These are phyloP conservation scores for Harmothoe impar DNA, from an alignment of 2,888 invertebrate genomes.

Conservation along the genomic window DNA sequence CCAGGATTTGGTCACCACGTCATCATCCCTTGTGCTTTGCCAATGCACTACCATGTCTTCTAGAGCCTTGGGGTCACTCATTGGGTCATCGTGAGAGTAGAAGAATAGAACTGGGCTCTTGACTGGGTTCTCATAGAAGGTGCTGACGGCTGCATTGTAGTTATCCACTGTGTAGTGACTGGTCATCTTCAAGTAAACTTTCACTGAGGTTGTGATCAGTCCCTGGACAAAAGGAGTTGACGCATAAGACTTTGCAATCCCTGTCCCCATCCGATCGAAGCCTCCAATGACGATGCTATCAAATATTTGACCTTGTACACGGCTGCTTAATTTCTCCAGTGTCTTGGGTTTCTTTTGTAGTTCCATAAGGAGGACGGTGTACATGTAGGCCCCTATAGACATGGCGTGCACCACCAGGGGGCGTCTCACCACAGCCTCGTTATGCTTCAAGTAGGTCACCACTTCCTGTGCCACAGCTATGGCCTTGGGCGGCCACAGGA, in stretches of 20 bases:
- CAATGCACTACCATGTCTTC: constrained; percentile 70
- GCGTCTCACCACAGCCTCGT: constrained; percentile 1
- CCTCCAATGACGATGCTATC: constrained; percentile 78
- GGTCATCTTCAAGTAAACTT: constrained; percentile 73
- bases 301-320: constrained; percentile 73
- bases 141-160: constrained; percentile 72
- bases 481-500: constrained; percentile 75
- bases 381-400: constrained; percentile 77
- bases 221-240: constrained; percentile 68
- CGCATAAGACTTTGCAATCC: constrained; percentile 71
- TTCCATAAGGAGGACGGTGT: constrained; percentile 70
- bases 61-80: constrained; percentile 72
- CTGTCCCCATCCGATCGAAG: constrained; percentile 73
- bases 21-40: constrained; percentile 62
- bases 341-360: constrained; percentile 64
- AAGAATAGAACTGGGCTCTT: constrained; percentile 73
- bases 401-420: constrained; percentile 73
- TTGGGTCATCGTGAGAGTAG: constrained; percentile 73
- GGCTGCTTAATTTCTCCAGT: constrained; percentile 66
- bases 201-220: constrained; percentile 68
- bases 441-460: constrained; percentile 65
- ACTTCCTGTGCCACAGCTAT: constrained; percentile 70
- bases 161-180: constrained; percentile 73
- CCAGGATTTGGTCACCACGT: constrained; percentile 50
- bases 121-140: constrained; percentile 71